Evolutionary conservation across 2,888 invertebrate species (phyloP).

Genomic region (Fragum whitleyi): DNA sequence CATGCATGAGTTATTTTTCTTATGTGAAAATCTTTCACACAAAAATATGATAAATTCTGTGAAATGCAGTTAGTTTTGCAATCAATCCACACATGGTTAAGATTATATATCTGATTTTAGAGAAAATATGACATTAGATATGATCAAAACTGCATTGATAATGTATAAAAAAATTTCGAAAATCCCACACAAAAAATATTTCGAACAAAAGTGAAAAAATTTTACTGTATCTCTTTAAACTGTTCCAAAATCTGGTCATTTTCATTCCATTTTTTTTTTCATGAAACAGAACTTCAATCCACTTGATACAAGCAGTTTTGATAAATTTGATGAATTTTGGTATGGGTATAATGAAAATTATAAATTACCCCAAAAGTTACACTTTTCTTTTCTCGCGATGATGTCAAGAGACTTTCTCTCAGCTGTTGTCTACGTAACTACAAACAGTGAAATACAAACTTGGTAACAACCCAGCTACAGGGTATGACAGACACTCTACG

Average conservation of each 20-base stretch:
- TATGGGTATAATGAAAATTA: constrained; percentile 1
- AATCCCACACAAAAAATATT: too few species aligned
- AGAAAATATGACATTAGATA: neutral
- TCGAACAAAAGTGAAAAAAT: too few species aligned
- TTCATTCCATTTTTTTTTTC: too few species aligned
- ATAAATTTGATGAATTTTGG: constrained; percentile 3
- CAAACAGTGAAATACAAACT: constrained; percentile 17
- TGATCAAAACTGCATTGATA: neutral
- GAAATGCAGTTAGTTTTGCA: neutral
- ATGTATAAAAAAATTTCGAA: too few species aligned
- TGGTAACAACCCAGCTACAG: neutral
- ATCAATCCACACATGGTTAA: neutral
- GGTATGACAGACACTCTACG: neutral
- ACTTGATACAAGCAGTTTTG: too few species aligned
- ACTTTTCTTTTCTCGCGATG: constrained; percentile 32
- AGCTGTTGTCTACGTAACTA: constrained; percentile 35
- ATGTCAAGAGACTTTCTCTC: constrained; percentile 21
- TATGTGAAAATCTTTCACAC: too few species aligned
- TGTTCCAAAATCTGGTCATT: too few species aligned
- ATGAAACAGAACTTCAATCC: too few species aligned
- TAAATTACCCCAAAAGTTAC: constrained; percentile 34
- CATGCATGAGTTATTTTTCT: too few species aligned
- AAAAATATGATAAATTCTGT: neutral
- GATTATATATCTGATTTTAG: neutral
- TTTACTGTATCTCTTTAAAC: too few species aligned